Evolutionary conservation across 2,888 invertebrate genomes (phyloP).

Genomic region (Clostera curtula): DNA sequence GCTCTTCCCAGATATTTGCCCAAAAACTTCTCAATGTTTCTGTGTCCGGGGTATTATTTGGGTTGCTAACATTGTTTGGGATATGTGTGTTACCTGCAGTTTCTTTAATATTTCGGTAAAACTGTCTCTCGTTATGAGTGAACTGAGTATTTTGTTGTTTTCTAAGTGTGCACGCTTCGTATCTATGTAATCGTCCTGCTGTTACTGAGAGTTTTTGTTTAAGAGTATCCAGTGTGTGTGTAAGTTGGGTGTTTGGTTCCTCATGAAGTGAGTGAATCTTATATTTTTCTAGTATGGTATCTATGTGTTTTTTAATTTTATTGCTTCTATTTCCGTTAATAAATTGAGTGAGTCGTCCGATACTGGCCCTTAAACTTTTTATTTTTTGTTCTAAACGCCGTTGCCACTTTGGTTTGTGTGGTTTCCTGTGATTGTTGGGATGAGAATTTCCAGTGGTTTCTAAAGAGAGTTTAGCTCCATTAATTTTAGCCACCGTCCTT

Average conservation of each 20-base stretch:
- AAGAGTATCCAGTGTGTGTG: constrained; percentile 5
- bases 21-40: constrained; percentile 3
- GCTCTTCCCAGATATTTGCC: constrained; percentile 4
- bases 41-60: not conserved
- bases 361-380: no score
- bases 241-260: constrained; percentile 2
- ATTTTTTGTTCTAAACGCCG: no score
- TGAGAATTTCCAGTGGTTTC: no score
- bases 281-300: no score
- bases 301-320: no score
- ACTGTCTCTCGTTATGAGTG: constrained; percentile 5
- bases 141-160: constrained; percentile 7
- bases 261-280: constrained; percentile 2
- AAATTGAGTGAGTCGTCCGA: no score
- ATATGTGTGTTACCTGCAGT: constrained; percentile 1
- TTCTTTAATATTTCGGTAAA: constrained; percentile 5
- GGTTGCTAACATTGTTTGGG: not conserved
- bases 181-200: constrained; percentile 3
- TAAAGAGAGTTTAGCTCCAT: no score
- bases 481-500: no score
- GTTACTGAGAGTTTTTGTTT: constrained; percentile 6
- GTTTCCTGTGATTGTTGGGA: no score
- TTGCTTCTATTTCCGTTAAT: no score
- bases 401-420: no score
- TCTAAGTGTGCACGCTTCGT: constrained; percentile 2